Evolutionary conservation across 2,888 invertebrate species (phyloP).

Genomic region (Cyrtodaria siliqua): DNA sequence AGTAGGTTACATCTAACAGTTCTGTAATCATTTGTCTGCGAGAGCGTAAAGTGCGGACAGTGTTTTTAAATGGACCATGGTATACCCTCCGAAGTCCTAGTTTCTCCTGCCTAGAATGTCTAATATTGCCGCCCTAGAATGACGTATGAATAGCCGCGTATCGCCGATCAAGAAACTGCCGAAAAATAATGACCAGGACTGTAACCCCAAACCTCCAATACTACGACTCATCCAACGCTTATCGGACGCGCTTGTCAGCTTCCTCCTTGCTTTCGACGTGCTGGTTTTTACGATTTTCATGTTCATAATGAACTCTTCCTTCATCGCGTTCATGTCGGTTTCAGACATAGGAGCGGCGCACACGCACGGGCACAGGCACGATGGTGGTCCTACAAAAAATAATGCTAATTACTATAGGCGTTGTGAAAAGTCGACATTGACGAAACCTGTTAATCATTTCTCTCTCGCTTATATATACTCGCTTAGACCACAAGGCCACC

Average conservation of each 20-base stretch:
- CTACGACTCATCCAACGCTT: slow-evolving; percentile 33
- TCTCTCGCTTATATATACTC: too few relatives aligned
- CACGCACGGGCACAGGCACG: slow-evolving; percentile 18
- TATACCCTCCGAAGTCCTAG: too few relatives aligned
- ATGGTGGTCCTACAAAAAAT: too few relatives aligned
- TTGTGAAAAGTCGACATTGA: too few relatives aligned
- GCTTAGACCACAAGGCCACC: too few relatives aligned
- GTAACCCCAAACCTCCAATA: slow-evolving; percentile 38
- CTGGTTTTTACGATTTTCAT: slow-evolving; percentile 19
- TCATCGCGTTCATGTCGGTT: slow-evolving; percentile 1
- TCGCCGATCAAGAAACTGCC: slow-evolving; percentile 43
- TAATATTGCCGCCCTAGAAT: not conserved
- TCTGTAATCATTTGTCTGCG: too few relatives aligned
- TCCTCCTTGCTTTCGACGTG: slow-evolving; percentile 24
- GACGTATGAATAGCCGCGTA: slow-evolving; percentile 2
- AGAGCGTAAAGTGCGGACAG: too few relatives aligned
- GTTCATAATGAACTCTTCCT: slow-evolving; percentile 8
- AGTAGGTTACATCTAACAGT: too few relatives aligned
- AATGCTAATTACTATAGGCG: too few relatives aligned
- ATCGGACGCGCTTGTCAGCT: slow-evolving; percentile 33
- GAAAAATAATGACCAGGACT: slow-evolving; percentile 37
- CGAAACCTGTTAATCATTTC: too few relatives aligned
- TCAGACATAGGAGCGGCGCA: slow-evolving; percentile 10
- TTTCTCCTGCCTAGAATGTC: too few relatives aligned
- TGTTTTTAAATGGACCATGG: too few relatives aligned